phyloP scores from a whole-genome alignment of 2,888 invertebrate species.

The Sympetrum striolatum region DNA sequence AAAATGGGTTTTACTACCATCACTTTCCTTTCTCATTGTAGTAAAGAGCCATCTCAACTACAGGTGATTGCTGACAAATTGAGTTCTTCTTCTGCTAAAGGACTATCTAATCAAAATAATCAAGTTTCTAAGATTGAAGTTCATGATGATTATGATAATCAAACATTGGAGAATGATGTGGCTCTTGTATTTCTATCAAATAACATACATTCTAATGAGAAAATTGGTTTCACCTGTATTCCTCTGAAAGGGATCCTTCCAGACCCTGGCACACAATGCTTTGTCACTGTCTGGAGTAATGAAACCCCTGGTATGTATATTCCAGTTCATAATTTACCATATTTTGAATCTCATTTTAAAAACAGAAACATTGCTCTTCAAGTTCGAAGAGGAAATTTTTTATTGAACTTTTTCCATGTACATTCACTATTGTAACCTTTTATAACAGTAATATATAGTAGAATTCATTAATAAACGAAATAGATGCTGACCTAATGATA shows the following conservation, averaged over 20 bases:
- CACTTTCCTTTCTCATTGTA: background rate
- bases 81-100: background rate
- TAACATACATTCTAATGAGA: background rate
- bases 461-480: too few relatives aligned
- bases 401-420: too few relatives aligned
- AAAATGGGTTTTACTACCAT: too few relatives aligned
- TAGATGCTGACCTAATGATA: too few relatives aligned
- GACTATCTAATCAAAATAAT: background rate
- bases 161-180: background rate
- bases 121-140: background rate
- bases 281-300: background rate
- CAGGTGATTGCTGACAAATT: background rate
- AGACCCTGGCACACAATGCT: background rate
- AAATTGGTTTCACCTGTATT: background rate
- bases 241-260: background rate
- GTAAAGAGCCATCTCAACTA: background rate
- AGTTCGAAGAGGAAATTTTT: too few relatives aligned
- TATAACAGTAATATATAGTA: too few relatives aligned
- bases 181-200: background rate
- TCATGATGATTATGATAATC: background rate
- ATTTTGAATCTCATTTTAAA: too few relatives aligned
- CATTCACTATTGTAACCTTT: too few relatives aligned
- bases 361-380: too few relatives aligned
- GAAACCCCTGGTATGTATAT: background rate
- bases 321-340: too few relatives aligned